Base-by-base conservation (phyloP, 1,140 invertebrate species). In the Pantala flavescens region DNA sequence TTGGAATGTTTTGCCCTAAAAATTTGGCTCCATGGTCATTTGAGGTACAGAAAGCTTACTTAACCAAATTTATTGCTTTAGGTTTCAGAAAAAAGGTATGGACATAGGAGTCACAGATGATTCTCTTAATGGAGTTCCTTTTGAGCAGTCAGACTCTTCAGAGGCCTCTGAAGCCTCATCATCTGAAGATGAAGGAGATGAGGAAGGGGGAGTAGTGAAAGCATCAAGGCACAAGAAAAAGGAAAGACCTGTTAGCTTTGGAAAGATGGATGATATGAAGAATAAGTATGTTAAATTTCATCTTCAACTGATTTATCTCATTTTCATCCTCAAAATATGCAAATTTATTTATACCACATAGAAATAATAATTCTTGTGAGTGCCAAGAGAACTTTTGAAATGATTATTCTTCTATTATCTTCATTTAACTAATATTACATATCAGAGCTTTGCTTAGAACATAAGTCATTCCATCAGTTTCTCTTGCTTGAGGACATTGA, bases 251-350 rank as follows among this genome's bases (percentile, higher is more conserved):
- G 88, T 93, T 63, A 91, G 91, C 70, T 92, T 95, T 81, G 88
- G 88, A 76, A 92, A 92, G 75, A 93, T 95, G 90, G 90, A 89
- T 42, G 92, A 93, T 80, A 91, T 95, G 11, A 91, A 91, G 77
- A 90, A 86, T 43, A 87, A 87, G 78, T 93, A 92, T 87, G 92
- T 92, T 82, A 86, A 73, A 23, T 42, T 70, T 42, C 24, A 74
- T 28, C n/a, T 72, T 73, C 0, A 5, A 36, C 28, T 36, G 28
- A 9, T 36, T 70, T 75, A 43, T 72, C 77, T 72, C 42, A n/a
- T n/a, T n/a, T n/a, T n/a, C n/a, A n/a, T n/a, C n/a, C n/a, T n/a
- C n/a, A n/a, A n/a, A n/a, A n/a, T n/a, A n/a, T n/a, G n/a, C n/a
- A n/a, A n/a, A n/a, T n/a, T n/a, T n/a, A n/a, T n/a, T n/a, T n/a